Evolutionary conservation across 2,888 invertebrate genomes (phyloP), one percentile per base, ranked within the genome.

Genomic region (Dynastes grantii): DNA sequence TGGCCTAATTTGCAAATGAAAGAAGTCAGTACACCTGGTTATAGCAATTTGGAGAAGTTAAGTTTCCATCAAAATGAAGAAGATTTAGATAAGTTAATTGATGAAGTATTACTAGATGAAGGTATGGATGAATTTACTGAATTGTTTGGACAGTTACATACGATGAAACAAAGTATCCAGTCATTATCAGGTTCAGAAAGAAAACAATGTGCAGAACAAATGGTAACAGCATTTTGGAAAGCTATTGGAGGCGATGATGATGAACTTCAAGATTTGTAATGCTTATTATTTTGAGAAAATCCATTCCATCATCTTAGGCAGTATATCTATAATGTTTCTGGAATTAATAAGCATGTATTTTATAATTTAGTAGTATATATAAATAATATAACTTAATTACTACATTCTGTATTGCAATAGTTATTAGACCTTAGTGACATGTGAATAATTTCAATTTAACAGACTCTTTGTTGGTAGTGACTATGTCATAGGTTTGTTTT

Each of bases 211-310:
- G 95, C 95, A 4, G 94, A 95, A 87, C 91, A 94, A 88, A 91
- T 94, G 85, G 94, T 94, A 0, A 90, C 93, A 80, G 92, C 93
- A 16, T 95, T 95, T 87, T 95, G 94, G 94, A 91, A 91, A 84
- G 93, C 94, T 0, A 93, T 95, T 84, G 94, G 94, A 22, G 94
- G 94, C 22, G 93, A 93, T 86, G 92, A 92, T 80, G 92, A 93
- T 81, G 94, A 95, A 88, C 89, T 94, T 80, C 90, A 90, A 78
- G 92, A 91, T 85, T 85, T 87, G 77, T 88, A 88, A 83, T 8
- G 45, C 8, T 45, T 45, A 45, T 11, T 45, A 11, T 1, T 45
- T 22, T 45, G 8, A 11, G 45, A 45, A 45, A 8, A 45, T 11
- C 11, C 45, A 45, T 45, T 45, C 45, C 45, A 2, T 2, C 2